These are phyloP conservation scores for Amphipoea lucens DNA, from an alignment of 2,888 invertebrate species.

Conservation along the genomic window DNA sequence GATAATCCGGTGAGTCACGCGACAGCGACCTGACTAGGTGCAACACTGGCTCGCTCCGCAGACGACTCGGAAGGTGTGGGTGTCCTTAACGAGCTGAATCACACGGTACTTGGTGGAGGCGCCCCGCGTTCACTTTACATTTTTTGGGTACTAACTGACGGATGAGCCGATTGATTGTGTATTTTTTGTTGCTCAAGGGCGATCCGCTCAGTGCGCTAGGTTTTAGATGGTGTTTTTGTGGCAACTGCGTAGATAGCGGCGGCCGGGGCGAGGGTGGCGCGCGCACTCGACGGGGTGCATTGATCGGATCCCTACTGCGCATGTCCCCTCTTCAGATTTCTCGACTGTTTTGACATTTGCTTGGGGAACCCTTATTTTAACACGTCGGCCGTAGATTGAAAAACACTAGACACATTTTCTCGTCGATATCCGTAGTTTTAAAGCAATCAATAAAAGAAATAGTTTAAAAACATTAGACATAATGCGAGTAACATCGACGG, in stretches of 20 bases:
- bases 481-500: constrained; percentile 7
- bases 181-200: constrained; percentile 80
- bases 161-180: constrained; percentile 71
- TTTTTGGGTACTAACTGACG: constrained; percentile 71
- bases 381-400: constrained; percentile 46
- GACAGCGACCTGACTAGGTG: constrained; percentile 77
- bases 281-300: constrained; percentile 86
- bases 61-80: constrained; percentile 81
- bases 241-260: constrained; percentile 87
- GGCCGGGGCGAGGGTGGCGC: constrained; percentile 83
- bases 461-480: background rate
- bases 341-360: constrained; percentile 84
- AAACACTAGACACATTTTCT: constrained; percentile 31
- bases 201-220: constrained; percentile 74
- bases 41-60: constrained; percentile 75
- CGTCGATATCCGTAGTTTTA: background rate
- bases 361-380: constrained; percentile 60
- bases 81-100: constrained; percentile 86
- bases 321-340: constrained; percentile 80
- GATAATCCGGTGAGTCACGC: constrained; percentile 88
- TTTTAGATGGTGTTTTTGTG: constrained; percentile 83
- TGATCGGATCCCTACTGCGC: constrained; percentile 87
- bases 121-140: constrained; percentile 68
- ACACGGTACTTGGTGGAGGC: constrained; percentile 78
- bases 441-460: background rate